Evolutionary conservation across 1,140 invertebrate species (phyloP), one percentile per base, ranked within the genome.

Genomic region (Heliconius hermathena): DNA sequence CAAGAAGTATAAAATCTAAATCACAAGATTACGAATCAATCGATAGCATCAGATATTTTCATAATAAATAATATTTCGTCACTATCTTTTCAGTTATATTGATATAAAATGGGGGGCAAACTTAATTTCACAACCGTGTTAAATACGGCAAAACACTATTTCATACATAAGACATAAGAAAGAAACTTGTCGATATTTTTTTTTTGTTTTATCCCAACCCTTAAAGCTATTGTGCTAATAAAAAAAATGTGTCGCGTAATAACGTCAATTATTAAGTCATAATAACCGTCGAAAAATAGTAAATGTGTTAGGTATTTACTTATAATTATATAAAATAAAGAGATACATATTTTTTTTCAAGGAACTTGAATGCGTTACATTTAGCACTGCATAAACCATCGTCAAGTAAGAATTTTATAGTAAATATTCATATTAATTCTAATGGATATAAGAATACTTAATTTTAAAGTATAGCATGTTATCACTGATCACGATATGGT

Each of bases 1-100:
- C 92, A 94, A 93, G 92, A 94, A 93, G 92, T 94, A 94, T 94
- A 94, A 94, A 93, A 94, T 93, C 93, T 94, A 94, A 93, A 94
- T 94, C 92, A 94, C 92, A 94, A 94, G 91, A 93, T 90, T 89
- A 88, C 87, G 89, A 89, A 84, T 89, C 22, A 66, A 66, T 91
- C 87, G 92, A 85, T 89, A 92, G 86, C 90, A 87, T 92, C 91
- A 92, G 91, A 93, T 92, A 85, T 90, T 11, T 66, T 26, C 29
- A 66, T 66, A 66, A 66, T 66, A 66, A 66, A 66, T 66, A 66
- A 66, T 66, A 66, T 16, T 66, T 29, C 26, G 26, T 66, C 60
- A 29, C 26, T 22, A 11, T 66, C 9, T 22, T 66, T 66, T 66
- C 11, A 66, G 11, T 87, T 87, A 88, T 82, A 80, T 81, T 84